These are phyloP conservation scores for Periophthalmus magnuspinnatus DNA, from an alignment of 2,797 vertebrate genomes.

Conservation along the genomic window DNA sequence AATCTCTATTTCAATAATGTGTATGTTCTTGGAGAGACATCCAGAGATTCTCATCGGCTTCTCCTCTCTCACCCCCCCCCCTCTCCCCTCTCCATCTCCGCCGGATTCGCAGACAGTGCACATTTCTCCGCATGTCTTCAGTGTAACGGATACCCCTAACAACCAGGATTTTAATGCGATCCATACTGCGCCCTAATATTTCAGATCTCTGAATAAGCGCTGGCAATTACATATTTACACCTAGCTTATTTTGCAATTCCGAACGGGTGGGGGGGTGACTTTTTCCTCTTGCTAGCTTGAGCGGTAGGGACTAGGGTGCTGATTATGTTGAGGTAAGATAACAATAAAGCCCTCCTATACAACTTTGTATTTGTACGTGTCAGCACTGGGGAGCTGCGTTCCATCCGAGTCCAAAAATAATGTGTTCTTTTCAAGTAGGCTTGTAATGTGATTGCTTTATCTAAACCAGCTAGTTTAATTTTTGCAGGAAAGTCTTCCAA, in stretches of 20 bases:
- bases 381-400: conserved; percentile 71
- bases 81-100: conserved; percentile 72
- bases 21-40: conserved; percentile 89
- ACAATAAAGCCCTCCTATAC: conserved; percentile 64
- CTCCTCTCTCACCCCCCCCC: conserved; percentile 60
- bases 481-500: conserved; percentile 50
- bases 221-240: conserved; percentile 83
- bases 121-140: conserved; percentile 78
- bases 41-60: conserved; percentile 92
- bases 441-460: conserved; percentile 73
- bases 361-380: conserved; percentile 72
- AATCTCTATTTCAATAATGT: conserved; percentile 93
- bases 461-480: conserved; percentile 75
- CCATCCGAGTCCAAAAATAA: conserved; percentile 64
- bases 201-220: conserved; percentile 79
- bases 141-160: conserved; percentile 79
- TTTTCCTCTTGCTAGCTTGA: conserved; percentile 51
- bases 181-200: conserved; percentile 80
- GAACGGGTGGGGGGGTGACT: conserved; percentile 35
- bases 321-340: conserved; percentile 74
- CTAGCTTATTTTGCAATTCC: conserved; percentile 79
- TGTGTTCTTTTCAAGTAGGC: conserved; percentile 66
- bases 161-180: conserved; percentile 80
- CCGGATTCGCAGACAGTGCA: conserved; percentile 86
- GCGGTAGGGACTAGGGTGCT: conserved; percentile 57